Percentiles rank a stretch among this genome's conserved stretches.
Conservation (phyloP, 2,888 invertebrate species). For the Plagiodera versicolora region DNA sequence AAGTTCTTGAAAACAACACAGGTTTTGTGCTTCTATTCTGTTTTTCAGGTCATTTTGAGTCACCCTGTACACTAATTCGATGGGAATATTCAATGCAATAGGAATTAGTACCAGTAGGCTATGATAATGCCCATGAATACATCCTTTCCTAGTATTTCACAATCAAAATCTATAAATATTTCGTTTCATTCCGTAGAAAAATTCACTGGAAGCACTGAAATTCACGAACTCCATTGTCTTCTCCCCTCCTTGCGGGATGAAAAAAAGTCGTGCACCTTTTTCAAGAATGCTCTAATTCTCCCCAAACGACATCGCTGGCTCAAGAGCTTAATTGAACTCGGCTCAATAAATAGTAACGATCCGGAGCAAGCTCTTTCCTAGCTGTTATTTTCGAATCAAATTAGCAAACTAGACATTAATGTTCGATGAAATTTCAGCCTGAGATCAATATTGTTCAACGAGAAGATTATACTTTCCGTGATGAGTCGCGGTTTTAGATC, state of each 20-base stretch:
- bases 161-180: no score
- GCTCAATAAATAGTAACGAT: constrained; percentile 46
- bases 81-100: no score
- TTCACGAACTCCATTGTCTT: background rate
- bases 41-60: constrained; percentile 11
- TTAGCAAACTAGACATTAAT: constrained; percentile 42
- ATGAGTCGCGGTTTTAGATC: background rate
- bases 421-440: constrained; percentile 36
- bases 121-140: no score
- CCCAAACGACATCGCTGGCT: constrained; percentile 37
- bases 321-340: constrained; percentile 46
- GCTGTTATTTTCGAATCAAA: constrained; percentile 48
- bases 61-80: no score
- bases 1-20: constrained; percentile 29
- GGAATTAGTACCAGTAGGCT: no score
- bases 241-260: constrained; percentile 20
- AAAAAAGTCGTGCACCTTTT: constrained; percentile 32
- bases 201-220: no score
- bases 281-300: constrained; percentile 37
- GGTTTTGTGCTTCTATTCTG: no score
- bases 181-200: no score
- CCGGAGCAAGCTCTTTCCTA: constrained; percentile 41
- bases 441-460: constrained; percentile 35
- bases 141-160: no score
- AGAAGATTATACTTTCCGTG: constrained; percentile 6